These are phyloP conservation scores for Leptestheria dahalacensis DNA, from an alignment of 1,140 invertebrate genomes.

Conservation along the genomic window DNA sequence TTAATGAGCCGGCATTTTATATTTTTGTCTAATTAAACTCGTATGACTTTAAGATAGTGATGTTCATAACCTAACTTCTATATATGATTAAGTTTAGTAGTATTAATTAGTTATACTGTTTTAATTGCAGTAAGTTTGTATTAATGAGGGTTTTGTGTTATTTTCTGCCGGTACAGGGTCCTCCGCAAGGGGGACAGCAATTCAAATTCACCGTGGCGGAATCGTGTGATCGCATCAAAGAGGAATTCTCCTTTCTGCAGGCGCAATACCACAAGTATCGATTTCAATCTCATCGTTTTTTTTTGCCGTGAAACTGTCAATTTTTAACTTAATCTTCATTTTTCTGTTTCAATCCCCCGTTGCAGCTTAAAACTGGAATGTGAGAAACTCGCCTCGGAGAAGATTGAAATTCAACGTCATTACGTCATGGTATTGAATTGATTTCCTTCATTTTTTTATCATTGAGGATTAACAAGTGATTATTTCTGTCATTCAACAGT, in stretches of 20 bases:
- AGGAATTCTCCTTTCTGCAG: conserved; percentile 96
- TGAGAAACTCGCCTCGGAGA: conserved; percentile 88
- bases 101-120: too few species aligned
- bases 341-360: not conserved
- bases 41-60: too few species aligned
- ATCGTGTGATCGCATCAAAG: conserved; percentile 94
- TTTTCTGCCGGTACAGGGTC: conserved; percentile 49
- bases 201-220: conserved; percentile 94
- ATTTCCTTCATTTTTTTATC: not conserved
- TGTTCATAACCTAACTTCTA: too few species aligned
- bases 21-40: too few species aligned
- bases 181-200: conserved; percentile 67
- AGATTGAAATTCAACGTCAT: conserved; percentile 94
- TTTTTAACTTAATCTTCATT: not conserved
- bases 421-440: conserved; percentile 69
- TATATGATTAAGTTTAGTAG: too few species aligned
- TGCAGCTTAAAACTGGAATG: conserved; percentile 37
- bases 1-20: too few species aligned
- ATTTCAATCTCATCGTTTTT: not conserved
- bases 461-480: not conserved
- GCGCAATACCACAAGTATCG: conserved; percentile 90
- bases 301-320: not conserved
- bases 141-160: too few species aligned
- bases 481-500: conserved; percentile 46
- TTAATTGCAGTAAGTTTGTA: too few species aligned